Conservation (phyloP, 2,797 vertebrate species). For the Lithobates sylvaticus region DNA sequence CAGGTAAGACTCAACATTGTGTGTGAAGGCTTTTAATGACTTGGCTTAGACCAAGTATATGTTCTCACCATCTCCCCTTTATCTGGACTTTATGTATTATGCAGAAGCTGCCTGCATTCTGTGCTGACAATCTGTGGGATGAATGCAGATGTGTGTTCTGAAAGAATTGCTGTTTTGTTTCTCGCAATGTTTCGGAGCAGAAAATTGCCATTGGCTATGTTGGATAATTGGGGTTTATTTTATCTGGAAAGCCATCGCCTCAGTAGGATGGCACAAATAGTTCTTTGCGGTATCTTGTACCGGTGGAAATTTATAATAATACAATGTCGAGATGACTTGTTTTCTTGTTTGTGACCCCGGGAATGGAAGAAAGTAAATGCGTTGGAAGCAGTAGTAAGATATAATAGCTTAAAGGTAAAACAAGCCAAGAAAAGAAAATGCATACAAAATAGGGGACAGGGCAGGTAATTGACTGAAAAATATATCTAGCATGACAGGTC, state of each 20-base stretch:
- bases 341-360: not conserved
- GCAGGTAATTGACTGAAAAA: not conserved
- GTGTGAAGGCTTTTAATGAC: not conserved
- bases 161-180: slow-evolving; percentile 8
- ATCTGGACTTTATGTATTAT: slow-evolving; percentile 40
- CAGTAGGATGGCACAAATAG: not conserved
- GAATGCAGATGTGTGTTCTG: slow-evolving; percentile 40
- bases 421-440: too few relatives aligned
- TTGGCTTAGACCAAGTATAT: too few relatives aligned
- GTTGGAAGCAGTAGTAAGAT: not conserved
- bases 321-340: not conserved
- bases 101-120: slow-evolving; percentile 35
- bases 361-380: not conserved
- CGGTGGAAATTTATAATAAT: too few relatives aligned
- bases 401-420: not conserved
- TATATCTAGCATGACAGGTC: too few relatives aligned
- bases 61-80: slow-evolving; percentile 8
- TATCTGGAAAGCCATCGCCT: not conserved
- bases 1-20: slow-evolving; percentile 37
- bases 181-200: not conserved
- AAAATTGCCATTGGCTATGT: not conserved
- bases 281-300: not conserved
- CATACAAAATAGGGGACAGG: not conserved
- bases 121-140: slow-evolving; percentile 24
- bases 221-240: not conserved